Evolutionary conservation across 2,888 invertebrate genomes (phyloP), one percentile per base, ranked within the genome.

Genomic region (Noctua comes): DNA sequence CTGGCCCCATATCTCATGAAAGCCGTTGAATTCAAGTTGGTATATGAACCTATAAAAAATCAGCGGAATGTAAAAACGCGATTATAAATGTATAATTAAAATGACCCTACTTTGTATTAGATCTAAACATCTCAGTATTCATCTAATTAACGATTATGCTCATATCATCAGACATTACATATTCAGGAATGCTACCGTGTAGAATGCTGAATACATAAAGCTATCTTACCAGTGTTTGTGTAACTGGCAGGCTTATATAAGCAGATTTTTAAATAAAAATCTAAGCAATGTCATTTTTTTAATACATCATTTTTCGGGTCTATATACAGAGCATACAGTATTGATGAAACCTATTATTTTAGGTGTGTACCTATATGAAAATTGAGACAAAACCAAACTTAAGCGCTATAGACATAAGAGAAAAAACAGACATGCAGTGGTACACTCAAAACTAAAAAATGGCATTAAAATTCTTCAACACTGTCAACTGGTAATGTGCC

Each of bases 181-280:
- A 83, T 77, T 83, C 84, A 83, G 59, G 54, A 83, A 81, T 77
- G 70, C 66, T 18, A 54, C 62, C 21, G 18, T 68, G n/a, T 46
- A 62, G 43, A 71, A 64, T 70, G 27, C 21, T 81, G 36, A 73
- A 82, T 69, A 75, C 65, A 66, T 51, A 59, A 70, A 66, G 13
- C 51, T 40, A 72, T 72, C 18, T 24, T 13, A 73, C 48, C 0
- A 21, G 21, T 43, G 48, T 82, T 51, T 82, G 31, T 51, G 2
- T 82, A 51, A 57, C 1, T 43, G 11, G 24, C 31, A 51, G 21
- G 51, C 24, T 43, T 16, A 2, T 16, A 2, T 24, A 57, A 54
- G 1, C 0, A 24, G 16, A 6, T 21, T 27, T 57, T 10, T 4
- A 1, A 1, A 3, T 31, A 24, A 65, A 10, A 77, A 77, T 59